phyloP scores from a whole-genome alignment of 2,113 vertebrate genomes.

The Tor tambroides region DNA sequence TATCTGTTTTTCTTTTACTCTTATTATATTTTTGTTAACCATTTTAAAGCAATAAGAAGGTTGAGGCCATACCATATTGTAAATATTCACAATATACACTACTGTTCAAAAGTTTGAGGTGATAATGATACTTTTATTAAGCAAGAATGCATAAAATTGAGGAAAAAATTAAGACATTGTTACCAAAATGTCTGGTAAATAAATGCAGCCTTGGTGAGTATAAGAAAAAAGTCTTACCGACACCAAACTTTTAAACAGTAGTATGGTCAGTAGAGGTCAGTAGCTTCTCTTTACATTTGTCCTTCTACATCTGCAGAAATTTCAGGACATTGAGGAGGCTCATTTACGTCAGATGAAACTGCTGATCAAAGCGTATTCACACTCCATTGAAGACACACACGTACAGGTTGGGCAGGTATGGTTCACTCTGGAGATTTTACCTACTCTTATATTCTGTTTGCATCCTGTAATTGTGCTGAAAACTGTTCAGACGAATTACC shows the following conservation, averaged over 20 bases:
- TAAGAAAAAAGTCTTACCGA: neutral
- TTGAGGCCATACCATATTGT: neutral
- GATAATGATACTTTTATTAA: neutral
- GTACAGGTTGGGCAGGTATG: constrained; percentile 94
- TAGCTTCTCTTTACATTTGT: constrained; percentile 9
- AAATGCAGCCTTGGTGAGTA: neutral
- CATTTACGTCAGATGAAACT: constrained; percentile 91
- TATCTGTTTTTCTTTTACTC: too few relatives aligned
- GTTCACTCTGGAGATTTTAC: neutral
- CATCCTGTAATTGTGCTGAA: neutral
- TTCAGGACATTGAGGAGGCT: constrained; percentile 90
- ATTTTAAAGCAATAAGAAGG: neutral
- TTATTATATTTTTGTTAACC: too few relatives aligned
- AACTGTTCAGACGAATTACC: neutral
- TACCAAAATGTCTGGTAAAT: neutral
- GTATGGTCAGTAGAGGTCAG: neutral
- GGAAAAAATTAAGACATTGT: neutral
- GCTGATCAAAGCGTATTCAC: constrained; percentile 88
- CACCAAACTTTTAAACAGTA: neutral
- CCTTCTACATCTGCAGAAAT: constrained; percentile 76
- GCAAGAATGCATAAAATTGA: neutral
- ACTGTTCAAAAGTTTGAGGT: neutral
- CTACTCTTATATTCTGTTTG: neutral
- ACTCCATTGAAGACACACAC: constrained; percentile 93
- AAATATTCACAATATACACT: neutral